Conservation (phyloP, 2,888 invertebrate genomes). For the Pyrrhia umbra region DNA sequence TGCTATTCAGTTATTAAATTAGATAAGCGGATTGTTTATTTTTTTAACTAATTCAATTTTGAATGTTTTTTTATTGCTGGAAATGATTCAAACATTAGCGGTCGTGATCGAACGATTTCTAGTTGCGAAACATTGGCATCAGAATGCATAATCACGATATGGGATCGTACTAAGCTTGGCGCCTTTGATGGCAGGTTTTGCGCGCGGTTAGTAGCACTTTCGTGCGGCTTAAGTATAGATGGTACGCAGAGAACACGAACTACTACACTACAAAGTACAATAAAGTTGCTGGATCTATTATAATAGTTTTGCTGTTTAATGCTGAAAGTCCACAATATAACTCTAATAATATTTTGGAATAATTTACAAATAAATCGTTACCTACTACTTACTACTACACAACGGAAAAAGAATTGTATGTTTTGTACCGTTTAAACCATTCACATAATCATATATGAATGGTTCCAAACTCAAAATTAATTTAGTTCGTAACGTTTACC, state of each 20-base stretch:
- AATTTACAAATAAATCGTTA: background rate
- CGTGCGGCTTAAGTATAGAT: constrained; percentile 28
- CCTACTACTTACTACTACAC: background rate
- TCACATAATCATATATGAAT: constrained; percentile 34
- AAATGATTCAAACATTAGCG: constrained; percentile 32
- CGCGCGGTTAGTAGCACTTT: constrained; percentile 36
- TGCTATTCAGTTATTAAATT: constrained; percentile 27
- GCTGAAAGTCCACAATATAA: too few relatives aligned
- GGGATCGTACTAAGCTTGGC: constrained; percentile 30
- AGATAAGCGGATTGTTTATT: constrained; percentile 14
- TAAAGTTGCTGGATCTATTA: background rate
- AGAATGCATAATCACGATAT: constrained; percentile 40
- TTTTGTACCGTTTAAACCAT: constrained; percentile 1
- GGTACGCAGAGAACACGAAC: constrained; percentile 1
- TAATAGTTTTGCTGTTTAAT: background rate
- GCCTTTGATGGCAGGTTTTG: constrained; percentile 44
- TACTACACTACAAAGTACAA: constrained; percentile 8
- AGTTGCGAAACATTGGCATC: constrained; percentile 29
- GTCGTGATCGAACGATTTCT: constrained; percentile 37
- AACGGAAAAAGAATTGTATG: background rate
- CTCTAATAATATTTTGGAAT: background rate
- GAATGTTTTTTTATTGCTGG: constrained; percentile 18
- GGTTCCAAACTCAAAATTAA: constrained; percentile 46
- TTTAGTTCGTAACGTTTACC: constrained; percentile 45
- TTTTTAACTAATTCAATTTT: constrained; percentile 22